These are phyloP conservation scores for Phoxinus phoxinus DNA, from an alignment of 2,113 vertebrate species.

Conservation along the genomic window DNA sequence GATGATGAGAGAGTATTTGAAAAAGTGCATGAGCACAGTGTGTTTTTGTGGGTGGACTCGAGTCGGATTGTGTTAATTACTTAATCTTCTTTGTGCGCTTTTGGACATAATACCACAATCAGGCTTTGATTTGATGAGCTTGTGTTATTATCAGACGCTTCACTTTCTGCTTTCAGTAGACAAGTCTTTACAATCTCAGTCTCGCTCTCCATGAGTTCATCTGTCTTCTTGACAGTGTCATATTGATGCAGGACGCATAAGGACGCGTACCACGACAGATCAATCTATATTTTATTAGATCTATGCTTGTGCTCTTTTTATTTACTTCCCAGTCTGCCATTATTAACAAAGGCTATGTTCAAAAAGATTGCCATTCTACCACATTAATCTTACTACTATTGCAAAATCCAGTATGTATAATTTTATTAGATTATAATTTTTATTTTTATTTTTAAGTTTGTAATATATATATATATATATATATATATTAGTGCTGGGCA, in stretches of 20 bases:
- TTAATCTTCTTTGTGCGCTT: slow-evolving; percentile 33
- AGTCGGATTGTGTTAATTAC: slow-evolving; percentile 35
- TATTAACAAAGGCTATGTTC: not conserved
- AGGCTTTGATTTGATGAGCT: slow-evolving; percentile 8
- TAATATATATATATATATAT: too few relatives aligned
- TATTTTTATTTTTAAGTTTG: too few relatives aligned
- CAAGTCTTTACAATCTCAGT: not conserved
- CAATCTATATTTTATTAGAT: slow-evolving; percentile 32
- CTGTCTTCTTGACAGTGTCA: not conserved
- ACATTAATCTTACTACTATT: not conserved
- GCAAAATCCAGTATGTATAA: not conserved
- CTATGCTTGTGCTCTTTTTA: not conserved
- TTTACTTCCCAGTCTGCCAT: not conserved
- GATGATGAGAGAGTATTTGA: not conserved
- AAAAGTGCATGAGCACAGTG: not conserved
- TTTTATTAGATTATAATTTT: not conserved
- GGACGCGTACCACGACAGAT: slow-evolving; percentile 10
- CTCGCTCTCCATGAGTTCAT: not conserved
- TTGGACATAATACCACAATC: slow-evolving; percentile 29
- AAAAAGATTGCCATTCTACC: too few relatives aligned
- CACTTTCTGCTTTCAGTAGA: not conserved
- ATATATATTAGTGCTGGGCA: too few relatives aligned
- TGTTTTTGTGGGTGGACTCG: not conserved
- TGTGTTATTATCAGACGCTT: slow-evolving; percentile 21
- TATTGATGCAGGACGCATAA: slow-evolving; percentile 11